phyloP scores from a whole-genome alignment of 2,888 invertebrate species.

The Brachyptera putata region DNA sequence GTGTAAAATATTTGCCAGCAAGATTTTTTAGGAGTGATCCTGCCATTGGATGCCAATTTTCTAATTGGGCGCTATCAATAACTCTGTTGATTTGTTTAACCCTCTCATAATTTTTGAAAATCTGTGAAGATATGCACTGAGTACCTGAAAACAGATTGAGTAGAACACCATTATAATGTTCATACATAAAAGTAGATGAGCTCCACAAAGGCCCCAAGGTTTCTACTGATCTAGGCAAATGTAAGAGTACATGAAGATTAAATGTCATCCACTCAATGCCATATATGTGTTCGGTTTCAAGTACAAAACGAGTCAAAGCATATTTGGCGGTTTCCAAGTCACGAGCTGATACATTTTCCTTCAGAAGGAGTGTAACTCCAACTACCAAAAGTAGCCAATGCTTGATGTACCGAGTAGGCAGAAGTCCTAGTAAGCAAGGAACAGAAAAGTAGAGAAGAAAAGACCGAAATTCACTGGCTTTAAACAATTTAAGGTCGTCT shows the following conservation, averaged over 20 bases:
- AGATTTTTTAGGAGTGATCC: background rate
- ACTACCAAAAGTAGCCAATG: slow-evolving; percentile 16
- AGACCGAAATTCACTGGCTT: slow-evolving; percentile 12
- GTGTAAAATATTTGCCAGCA: background rate
- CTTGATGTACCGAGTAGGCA: slow-evolving; percentile 8
- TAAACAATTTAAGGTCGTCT: background rate
- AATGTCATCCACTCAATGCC: background rate
- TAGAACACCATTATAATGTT: slow-evolving; percentile 1
- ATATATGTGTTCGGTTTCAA: background rate
- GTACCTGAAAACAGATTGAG: background rate
- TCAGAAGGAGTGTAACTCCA: background rate
- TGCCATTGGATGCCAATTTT: background rate
- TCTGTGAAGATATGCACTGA: background rate
- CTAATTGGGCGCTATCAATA: background rate
- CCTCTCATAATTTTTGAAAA: slow-evolving; percentile 2
- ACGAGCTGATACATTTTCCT: background rate
- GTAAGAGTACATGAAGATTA: background rate
- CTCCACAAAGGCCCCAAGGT: too few species aligned
- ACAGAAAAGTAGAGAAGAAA: slow-evolving; percentile 15
- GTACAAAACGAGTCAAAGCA: background rate
- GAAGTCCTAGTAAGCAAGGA: too few species aligned
- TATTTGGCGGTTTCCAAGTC: background rate
- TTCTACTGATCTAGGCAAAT: background rate
- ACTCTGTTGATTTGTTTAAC: background rate
- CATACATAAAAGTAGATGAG: background rate